Conservation (phyloP, 2,888 invertebrate genomes). For the Sesamia inferens region DNA sequence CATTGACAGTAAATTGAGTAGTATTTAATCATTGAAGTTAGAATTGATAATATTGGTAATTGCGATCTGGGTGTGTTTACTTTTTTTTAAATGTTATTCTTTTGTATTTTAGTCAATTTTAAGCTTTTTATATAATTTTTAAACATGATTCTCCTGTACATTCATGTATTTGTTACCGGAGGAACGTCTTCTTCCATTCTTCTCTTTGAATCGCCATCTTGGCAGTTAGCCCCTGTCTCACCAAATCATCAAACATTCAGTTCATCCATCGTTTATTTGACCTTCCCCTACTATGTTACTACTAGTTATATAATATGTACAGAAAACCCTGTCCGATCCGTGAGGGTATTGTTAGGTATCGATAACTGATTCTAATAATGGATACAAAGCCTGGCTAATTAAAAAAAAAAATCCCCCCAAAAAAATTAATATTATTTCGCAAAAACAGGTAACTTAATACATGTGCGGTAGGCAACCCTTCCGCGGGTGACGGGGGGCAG, state of each 20-base stretch:
- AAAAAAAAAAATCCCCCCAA: no score
- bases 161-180: background rate
- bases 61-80: background rate
- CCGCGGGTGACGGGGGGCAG: no score
- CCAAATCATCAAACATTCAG: background rate
- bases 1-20: slow-evolving; percentile 10
- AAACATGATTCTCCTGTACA: background rate
- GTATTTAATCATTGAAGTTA: slow-evolving; percentile 19
- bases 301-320: no score
- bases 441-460: no score
- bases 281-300: no score
- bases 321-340: no score
- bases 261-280: background rate
- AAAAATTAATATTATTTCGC: no score
- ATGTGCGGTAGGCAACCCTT: no score
- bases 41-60: slow-evolving; percentile 4
- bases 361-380: no score
- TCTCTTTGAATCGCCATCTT: background rate
- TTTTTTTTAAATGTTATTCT: background rate
- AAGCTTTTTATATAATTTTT: background rate
- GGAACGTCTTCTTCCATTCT: background rate
- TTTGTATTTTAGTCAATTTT: background rate
- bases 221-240: background rate
- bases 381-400: no score
- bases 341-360: no score